A percentile compares a stretch with the other conserved stretches of the same genome.
Conservation (phyloP, 2,113 vertebrate species). For the Garra rufa region DNA sequence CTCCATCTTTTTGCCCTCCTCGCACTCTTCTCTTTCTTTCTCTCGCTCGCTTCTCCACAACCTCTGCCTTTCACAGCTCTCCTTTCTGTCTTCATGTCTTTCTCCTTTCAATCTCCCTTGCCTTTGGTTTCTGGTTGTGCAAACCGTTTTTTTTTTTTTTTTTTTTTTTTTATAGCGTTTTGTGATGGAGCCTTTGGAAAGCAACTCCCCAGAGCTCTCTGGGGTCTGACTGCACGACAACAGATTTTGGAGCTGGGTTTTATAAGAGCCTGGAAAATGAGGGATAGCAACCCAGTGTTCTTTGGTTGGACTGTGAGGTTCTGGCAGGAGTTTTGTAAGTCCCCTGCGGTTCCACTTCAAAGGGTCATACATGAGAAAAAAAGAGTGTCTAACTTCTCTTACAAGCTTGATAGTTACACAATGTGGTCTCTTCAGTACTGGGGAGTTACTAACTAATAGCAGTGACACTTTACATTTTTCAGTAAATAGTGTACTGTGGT, state of each 20-base stretch:
- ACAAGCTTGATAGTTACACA: background rate
- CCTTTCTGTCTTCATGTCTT: constrained; percentile 2
- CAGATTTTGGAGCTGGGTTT: constrained; percentile 5
- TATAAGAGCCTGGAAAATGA: background rate
- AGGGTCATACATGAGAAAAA: constrained; percentile 7
- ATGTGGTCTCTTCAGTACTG: background rate
- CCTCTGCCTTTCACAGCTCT: background rate
- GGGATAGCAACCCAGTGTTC: background rate
- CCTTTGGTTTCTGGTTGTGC: constrained; percentile 23
- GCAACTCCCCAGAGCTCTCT: constrained; percentile 7
- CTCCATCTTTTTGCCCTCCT: background rate
- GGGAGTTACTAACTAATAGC: background rate
- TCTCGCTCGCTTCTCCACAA: background rate
- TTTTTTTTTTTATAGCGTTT: constrained; percentile 22
- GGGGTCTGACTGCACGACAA: constrained; percentile 29
- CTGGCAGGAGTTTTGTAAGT: background rate
- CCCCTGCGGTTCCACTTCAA: constrained; percentile 20
- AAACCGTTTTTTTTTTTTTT: background rate
- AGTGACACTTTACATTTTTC: background rate
- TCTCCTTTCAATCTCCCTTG: background rate
- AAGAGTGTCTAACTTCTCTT: background rate
- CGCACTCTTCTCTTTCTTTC: background rate
- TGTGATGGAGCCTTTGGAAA: constrained; percentile 32
- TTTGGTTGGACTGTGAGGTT: background rate
- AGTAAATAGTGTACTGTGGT: background rate